Percentiles rank a stretch among this genome's conserved stretches.
Conservation (phyloP, 37 sponge, comb jelly and placozoan genomes). For the Halisarca cf. caerulea region DNA sequence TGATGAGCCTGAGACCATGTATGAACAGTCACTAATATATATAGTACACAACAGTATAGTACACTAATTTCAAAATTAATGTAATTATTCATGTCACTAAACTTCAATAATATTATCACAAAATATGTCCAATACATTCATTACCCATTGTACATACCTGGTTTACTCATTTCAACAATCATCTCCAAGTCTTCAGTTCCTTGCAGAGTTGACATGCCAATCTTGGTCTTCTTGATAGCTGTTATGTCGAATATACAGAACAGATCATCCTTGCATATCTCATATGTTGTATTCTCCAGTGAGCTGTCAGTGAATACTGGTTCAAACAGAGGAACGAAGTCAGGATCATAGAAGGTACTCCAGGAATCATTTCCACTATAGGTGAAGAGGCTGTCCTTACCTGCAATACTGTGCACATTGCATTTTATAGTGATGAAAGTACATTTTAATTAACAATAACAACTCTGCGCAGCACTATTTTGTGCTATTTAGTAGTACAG, state of each 20-base stretch:
- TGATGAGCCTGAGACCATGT: too few species aligned
- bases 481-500: not conserved
- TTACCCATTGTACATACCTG: constrained; percentile 22
- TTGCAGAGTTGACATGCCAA: constrained; percentile 48
- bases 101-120: too few species aligned
- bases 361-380: constrained; percentile 50
- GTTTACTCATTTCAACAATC: constrained; percentile 40
- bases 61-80: too few species aligned
- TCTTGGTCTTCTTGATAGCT: constrained; percentile 35
- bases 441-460: too few species aligned
- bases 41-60: too few species aligned
- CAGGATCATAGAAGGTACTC: constrained; percentile 45
- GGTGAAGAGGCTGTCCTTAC: constrained; percentile 51
- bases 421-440: too few species aligned
- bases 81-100: too few species aligned
- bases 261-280: constrained; percentile 38
- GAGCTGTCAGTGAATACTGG: constrained; percentile 31
- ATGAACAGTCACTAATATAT: too few species aligned
- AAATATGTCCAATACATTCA: too few species aligned
- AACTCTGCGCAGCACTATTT: not conserved
- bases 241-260: constrained; percentile 72
- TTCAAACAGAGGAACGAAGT: constrained; percentile 50
- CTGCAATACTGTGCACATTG: too few species aligned
- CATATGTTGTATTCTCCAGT: constrained; percentile 41
- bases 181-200: constrained; percentile 31